These are phyloP conservation scores for Argya squamiceps DNA, from an alignment of 2,797 vertebrate species.

Conservation along the genomic window DNA sequence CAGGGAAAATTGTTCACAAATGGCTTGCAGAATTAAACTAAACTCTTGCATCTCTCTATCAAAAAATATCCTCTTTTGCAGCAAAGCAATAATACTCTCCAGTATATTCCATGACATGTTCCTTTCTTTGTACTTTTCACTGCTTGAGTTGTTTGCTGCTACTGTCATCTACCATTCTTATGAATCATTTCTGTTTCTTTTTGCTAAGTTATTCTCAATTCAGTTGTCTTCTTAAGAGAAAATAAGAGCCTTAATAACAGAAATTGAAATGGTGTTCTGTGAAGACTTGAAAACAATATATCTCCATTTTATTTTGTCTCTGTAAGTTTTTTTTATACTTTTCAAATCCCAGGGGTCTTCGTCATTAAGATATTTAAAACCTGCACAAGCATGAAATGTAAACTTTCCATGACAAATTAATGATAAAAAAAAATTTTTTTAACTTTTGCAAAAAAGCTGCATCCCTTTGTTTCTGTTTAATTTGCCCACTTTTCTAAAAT, in stretches of 20 bases:
- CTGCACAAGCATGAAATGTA: background rate
- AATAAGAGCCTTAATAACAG: background rate
- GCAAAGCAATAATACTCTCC: background rate
- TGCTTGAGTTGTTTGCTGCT: slow-evolving; percentile 12
- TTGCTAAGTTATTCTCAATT: slow-evolving; percentile 1
- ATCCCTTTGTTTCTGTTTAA: background rate
- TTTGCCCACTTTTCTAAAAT: background rate
- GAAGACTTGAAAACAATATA: background rate
- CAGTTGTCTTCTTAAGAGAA: background rate
- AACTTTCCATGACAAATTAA: background rate
- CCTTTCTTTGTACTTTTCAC: background rate
- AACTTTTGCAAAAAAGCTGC: background rate
- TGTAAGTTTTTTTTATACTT: background rate
- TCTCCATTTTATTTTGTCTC: background rate
- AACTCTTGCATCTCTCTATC: background rate
- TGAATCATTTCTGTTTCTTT: background rate
- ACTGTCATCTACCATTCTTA: background rate
- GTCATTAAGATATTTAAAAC: background rate
- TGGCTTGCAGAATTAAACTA: background rate
- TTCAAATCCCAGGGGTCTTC: background rate
- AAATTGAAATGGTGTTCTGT: background rate
- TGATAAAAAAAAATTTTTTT: too few species aligned
- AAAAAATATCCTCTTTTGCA: background rate
- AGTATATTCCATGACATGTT: background rate
- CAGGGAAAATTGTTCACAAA: background rate